Evolutionary conservation across 1,140 invertebrate species (phyloP), one percentile per base, ranked within the genome.

Genomic region (Apis florea): DNA sequence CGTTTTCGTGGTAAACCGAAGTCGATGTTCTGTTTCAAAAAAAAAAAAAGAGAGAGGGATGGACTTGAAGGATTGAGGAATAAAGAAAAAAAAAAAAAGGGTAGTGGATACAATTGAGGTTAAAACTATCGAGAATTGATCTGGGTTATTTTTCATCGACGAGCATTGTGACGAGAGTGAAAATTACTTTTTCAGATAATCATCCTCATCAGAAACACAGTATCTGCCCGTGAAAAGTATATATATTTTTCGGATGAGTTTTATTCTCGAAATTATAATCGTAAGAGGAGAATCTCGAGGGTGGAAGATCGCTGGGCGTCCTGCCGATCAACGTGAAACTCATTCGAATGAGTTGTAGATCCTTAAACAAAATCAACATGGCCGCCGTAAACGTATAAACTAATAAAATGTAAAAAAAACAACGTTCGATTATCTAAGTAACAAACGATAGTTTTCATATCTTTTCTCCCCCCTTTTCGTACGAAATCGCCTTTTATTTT

Each of bases 361-460:
- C 85, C 86, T 90, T 91, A 92, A 93, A 93, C 90, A 93, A 94
- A 93, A 93, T 87, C 91, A 93, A 92, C 92, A 93, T 93, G 92
- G 90, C 92, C 92, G 93, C 91, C 91, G 56, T 92, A 92, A 92
- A 93, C 90, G 91, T 93, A 93, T 92, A 93, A 94, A 94, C 93
- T 93, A 94, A 94, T 93, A 94, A 93, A 94, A 93, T 93, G 92
- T 93, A 93, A 92, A 91, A 90, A 93, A 94, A 93, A 94, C 93
- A 94, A 93, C 92, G 89, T 92, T 93, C 88, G 90, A 93, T 93
- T 91, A 93, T 93, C 92, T 93, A 93, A 92, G 90, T 93, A 94
- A 93, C 93, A 94, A 94, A 93, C 93, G 92, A 94, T 93, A 93
- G 92, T 92, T 86, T 47, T 40, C 54, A 92, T 88, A 68, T 88